Evolutionary conservation across 1,140 invertebrate species (phyloP).

Genomic region (Octopus bimaculoides): DNA sequence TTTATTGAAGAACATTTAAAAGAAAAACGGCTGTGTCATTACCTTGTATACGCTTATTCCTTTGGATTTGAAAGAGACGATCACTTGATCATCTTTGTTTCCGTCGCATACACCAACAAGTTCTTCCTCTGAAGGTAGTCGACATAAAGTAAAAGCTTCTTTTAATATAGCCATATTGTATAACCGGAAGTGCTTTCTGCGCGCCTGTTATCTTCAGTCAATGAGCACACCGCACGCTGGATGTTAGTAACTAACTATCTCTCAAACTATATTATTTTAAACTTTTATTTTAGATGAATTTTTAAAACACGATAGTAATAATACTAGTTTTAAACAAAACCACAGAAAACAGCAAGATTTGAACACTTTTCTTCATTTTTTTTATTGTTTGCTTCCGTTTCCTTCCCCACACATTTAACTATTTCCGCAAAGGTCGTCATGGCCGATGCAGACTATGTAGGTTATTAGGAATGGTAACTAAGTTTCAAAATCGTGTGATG

Average conservation of each 20-base stretch:
- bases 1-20: no score
- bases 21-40: background rate
- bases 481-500: background rate
- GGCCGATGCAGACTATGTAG: background rate
- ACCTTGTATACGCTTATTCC: constrained; percentile 12
- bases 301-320: background rate
- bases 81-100: constrained; percentile 9
- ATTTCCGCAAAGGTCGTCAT: constrained; percentile 14
- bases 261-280: background rate
- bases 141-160: constrained; percentile 11
- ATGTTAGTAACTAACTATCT: no score
- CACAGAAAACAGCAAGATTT: background rate
- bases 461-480: constrained; percentile 1
- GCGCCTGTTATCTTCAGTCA: no score
- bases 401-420: background rate
- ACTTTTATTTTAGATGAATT: background rate
- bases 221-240: no score
- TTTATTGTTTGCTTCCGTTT: no score
- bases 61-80: constrained; percentile 8
- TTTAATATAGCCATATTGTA: constrained; percentile 13
- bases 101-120: background rate
- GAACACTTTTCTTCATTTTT: no score
- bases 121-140: constrained; percentile 10
- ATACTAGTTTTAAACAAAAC: background rate
- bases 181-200: no score